These are phyloP conservation scores for Limulus polyphemus DNA, from an alignment of 2,888 invertebrate species.

Conservation along the genomic window DNA sequence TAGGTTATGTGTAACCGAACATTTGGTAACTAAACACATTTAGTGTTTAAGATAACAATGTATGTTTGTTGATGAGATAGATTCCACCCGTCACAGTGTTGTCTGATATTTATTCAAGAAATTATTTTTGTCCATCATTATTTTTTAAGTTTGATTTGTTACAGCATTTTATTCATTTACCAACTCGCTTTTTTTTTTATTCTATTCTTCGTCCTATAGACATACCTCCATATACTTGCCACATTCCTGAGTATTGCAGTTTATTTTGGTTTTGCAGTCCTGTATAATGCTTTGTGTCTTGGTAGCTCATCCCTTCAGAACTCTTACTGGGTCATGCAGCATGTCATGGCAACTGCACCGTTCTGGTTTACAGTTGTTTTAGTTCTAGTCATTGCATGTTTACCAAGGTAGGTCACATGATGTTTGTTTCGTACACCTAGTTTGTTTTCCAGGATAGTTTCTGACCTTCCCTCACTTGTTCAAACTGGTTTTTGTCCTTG, in stretches of 20 bases:
- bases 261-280: conserved; percentile 68
- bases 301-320: conserved; percentile 70
- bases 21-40: too few relatives aligned
- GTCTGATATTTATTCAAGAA: too few relatives aligned
- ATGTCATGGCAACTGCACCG: conserved; percentile 54
- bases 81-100: too few relatives aligned
- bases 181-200: conserved; percentile 26
- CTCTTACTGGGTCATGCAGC: conserved; percentile 74
- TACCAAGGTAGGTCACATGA: conserved; percentile 55
- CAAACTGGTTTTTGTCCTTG: too few relatives aligned
- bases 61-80: too few relatives aligned
- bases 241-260: conserved; percentile 62
- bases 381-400: conserved; percentile 59
- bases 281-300: conserved; percentile 70
- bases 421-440: not conserved
- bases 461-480: too few relatives aligned
- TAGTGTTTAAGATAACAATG: too few relatives aligned
- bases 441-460: too few relatives aligned
- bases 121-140: too few relatives aligned
- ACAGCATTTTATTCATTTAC: too few relatives aligned
- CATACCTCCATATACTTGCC: conserved; percentile 65
- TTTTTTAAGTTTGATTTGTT: too few relatives aligned
- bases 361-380: conserved; percentile 73
- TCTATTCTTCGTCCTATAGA: conserved; percentile 45
- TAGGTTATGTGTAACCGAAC: too few relatives aligned